Percentiles rank a stretch among this genome's conserved stretches.
These are phyloP conservation scores for Syrphus vitripennis DNA, from an alignment of 2,888 invertebrate genomes.

Conservation along the genomic window DNA sequence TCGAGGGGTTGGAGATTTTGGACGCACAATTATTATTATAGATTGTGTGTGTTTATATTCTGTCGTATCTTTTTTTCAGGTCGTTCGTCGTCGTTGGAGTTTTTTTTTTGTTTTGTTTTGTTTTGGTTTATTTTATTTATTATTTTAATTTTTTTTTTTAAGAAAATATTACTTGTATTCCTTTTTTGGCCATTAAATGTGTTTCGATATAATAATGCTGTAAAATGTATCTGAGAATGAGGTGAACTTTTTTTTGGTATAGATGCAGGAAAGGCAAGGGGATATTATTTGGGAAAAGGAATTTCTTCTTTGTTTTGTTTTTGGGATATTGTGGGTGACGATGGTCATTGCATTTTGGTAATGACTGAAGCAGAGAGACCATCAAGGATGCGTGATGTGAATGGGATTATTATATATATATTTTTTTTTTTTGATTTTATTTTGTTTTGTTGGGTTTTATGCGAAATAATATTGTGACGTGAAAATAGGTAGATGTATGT, in stretches of 20 bases:
- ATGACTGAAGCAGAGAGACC: conserved; percentile 51
- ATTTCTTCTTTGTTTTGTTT: conserved; percentile 17
- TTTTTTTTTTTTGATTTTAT: too few relatives aligned
- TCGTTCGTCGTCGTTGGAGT: conserved; percentile 27
- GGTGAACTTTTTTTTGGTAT: conserved; percentile 13
- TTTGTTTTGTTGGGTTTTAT: conserved; percentile 23
- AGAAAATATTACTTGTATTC: conserved; percentile 54
- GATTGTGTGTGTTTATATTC: conserved; percentile 52
- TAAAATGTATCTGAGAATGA: conserved; percentile 56
- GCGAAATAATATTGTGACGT: conserved; percentile 15
- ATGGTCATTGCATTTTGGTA: conserved; percentile 67
- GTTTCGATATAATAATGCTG: conserved; percentile 68
- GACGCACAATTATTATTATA: conserved; percentile 61
- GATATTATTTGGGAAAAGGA: neutral
- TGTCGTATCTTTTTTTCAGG: conserved; percentile 44
- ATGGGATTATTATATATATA: conserved; percentile 31
- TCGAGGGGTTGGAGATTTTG: conserved; percentile 14
- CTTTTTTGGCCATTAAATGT: conserved; percentile 66
- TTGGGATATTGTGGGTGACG: conserved; percentile 31
- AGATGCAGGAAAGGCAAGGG: neutral
- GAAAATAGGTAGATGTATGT: neutral
- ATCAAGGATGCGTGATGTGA: conserved; percentile 25
- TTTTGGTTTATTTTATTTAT: conserved; percentile 16
- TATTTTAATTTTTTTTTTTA: conserved; percentile 63
- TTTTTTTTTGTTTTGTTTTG: conserved; percentile 1